Evolutionary conservation across 2,888 invertebrate species (phyloP).

Genomic region (Caenorhabditis zanzibari): DNA sequence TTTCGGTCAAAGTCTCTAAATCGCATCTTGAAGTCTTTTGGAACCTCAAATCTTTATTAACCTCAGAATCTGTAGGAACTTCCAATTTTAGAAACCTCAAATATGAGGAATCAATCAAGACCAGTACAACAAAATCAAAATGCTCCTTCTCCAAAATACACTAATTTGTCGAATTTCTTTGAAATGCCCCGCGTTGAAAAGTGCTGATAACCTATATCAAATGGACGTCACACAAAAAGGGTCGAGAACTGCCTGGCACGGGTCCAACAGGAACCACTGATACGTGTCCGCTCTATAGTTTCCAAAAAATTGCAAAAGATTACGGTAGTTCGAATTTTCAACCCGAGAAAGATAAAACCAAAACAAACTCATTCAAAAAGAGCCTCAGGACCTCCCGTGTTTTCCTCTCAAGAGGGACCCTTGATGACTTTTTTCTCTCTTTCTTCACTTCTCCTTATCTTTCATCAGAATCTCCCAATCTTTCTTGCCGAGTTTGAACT

Average conservation of each 20-base stretch:
- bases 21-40: too few species aligned
- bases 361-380: neutral
- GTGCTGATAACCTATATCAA: constrained; percentile 36
- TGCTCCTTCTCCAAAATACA: neutral
- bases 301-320: too few species aligned
- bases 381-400: neutral
- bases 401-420: neutral
- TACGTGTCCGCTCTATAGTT: neutral
- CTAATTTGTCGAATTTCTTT: constrained; percentile 20
- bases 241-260: constrained; percentile 36
- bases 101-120: too few species aligned
- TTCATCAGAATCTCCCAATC: neutral
- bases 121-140: neutral
- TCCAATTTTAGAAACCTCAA: too few species aligned
- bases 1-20: too few species aligned
- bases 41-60: too few species aligned
- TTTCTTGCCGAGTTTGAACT: constrained; percentile 18
- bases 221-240: constrained; percentile 23
- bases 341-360: neutral
- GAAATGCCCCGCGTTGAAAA: constrained; percentile 24
- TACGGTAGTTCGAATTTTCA: too few species aligned
- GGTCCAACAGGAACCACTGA: constrained; percentile 15
- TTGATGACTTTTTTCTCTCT: neutral
- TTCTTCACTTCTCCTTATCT: constrained; percentile 7
- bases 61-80: too few species aligned